Conservation (phyloP, 2,113 vertebrate species). For the Rhinichthys klamathensis region DNA sequence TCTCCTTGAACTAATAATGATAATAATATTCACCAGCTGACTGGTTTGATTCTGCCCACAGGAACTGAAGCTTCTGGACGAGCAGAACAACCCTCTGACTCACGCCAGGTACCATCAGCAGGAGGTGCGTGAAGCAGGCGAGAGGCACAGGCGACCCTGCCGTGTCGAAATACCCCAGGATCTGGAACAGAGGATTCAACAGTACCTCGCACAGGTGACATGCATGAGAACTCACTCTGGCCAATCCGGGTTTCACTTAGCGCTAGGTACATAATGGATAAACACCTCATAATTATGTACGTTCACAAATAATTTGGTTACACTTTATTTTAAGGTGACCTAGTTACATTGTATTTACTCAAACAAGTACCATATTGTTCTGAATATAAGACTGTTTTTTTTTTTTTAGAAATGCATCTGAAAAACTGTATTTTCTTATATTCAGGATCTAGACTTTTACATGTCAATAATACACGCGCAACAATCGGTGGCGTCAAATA, state of each 20-base stretch:
- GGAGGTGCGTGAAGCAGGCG: constrained; percentile 80
- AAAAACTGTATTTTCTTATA: too few relatives aligned
- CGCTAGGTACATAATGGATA: background rate
- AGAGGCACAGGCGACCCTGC: constrained; percentile 83
- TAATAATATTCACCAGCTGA: background rate
- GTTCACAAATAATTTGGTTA: background rate
- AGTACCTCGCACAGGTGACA: constrained; percentile 83
- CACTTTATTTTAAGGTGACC: too few relatives aligned
- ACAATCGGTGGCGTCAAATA: too few relatives aligned
- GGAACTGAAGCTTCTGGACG: constrained; percentile 88
- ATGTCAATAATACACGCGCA: too few relatives aligned
- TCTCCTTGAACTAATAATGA: background rate
- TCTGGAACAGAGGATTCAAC: constrained; percentile 81
- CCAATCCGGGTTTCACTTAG: background rate
- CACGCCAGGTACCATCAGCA: constrained; percentile 90
- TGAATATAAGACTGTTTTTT: too few relatives aligned
- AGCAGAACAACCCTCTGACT: constrained; percentile 88
- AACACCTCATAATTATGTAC: background rate
- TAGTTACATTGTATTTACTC: too few relatives aligned
- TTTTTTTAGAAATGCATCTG: too few relatives aligned
- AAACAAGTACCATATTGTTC: too few relatives aligned
- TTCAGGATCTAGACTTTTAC: too few relatives aligned
- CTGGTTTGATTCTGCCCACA: constrained; percentile 56
- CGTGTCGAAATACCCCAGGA: constrained; percentile 82
- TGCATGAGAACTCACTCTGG: background rate